Evolutionary conservation across 2,113 vertebrate species (phyloP).

Genomic region (Channa maculata): DNA sequence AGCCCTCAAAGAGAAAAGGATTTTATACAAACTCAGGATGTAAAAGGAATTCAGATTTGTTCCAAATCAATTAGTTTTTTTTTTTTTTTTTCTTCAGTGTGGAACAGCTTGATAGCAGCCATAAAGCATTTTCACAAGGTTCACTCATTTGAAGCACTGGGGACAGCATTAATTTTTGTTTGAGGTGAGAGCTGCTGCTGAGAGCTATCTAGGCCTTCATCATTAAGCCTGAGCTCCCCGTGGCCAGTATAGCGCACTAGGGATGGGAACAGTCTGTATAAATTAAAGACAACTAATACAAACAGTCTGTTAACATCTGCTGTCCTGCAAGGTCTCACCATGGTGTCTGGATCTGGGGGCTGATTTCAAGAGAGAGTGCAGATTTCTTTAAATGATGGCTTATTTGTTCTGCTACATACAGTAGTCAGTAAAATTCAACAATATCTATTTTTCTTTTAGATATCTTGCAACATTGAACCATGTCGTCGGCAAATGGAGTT

Average conservation of each 20-base stretch:
- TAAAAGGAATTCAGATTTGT: slow-evolving; percentile 52
- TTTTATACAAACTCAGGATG: slow-evolving; percentile 57
- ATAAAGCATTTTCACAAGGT: slow-evolving; percentile 42
- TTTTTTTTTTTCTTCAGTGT: slow-evolving; percentile 54
- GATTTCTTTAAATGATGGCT: slow-evolving; percentile 56
- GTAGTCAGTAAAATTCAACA: neutral
- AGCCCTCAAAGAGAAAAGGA: slow-evolving; percentile 30
- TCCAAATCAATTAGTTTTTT: slow-evolving; percentile 49
- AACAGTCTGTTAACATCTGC: slow-evolving; percentile 61
- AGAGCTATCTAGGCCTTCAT: slow-evolving; percentile 53
- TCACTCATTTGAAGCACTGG: slow-evolving; percentile 18
- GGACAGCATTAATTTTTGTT: slow-evolving; percentile 36
- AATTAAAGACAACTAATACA: slow-evolving; percentile 59
- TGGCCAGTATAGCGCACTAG: slow-evolving; percentile 26
- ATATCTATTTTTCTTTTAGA: neutral
- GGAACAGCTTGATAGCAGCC: slow-evolving; percentile 42
- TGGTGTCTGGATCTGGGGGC: slow-evolving; percentile 43
- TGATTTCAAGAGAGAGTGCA: slow-evolving; percentile 10
- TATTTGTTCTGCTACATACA: slow-evolving; percentile 42
- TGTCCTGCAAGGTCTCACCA: slow-evolving; percentile 25
- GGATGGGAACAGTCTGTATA: slow-evolving; percentile 56
- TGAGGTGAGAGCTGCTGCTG: slow-evolving; percentile 57
- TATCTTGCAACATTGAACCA: neutral
- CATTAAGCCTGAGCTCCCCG: slow-evolving; percentile 54
- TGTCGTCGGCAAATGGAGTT: too few species aligned